These are phyloP conservation scores for Sparidentex hasta DNA, from an alignment of 2,797 vertebrate species.

Conservation along the genomic window DNA sequence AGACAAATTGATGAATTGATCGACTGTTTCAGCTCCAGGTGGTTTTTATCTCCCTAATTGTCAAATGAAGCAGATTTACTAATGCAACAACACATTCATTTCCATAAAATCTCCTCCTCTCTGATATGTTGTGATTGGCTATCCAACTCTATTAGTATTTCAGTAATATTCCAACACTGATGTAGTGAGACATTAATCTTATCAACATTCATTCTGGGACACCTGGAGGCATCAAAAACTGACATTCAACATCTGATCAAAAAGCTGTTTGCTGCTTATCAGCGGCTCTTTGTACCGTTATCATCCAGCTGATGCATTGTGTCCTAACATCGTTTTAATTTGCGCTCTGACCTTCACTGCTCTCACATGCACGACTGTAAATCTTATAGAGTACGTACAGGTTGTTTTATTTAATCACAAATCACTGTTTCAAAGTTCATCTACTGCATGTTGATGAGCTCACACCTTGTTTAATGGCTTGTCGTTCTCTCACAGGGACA, in stretches of 20 bases:
- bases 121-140: background rate
- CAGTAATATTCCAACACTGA: background rate
- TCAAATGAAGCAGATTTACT: background rate
- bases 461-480: constrained; percentile 40
- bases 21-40: background rate
- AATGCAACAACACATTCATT: background rate
- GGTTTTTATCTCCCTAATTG: background rate
- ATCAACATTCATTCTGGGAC: background rate
- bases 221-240: background rate
- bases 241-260: constrained; percentile 31
- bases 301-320: background rate
- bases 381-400: constrained; percentile 29
- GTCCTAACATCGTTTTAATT: constrained; percentile 17
- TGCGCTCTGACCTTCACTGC: constrained; percentile 42
- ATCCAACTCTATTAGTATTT: background rate
- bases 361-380: constrained; percentile 16
- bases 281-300: background rate
- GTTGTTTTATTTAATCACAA: constrained; percentile 36
- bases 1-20: background rate
- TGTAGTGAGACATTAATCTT: constrained; percentile 2
- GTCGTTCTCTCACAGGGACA: constrained; percentile 21
- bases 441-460: constrained; percentile 57
- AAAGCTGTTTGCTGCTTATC: constrained; percentile 25
- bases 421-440: constrained; percentile 65
- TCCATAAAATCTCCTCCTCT: background rate